Evolutionary conservation across 1,140 invertebrate genomes (phyloP), one percentile per base, ranked within the genome.

Genomic region (Atta cephalotes): DNA sequence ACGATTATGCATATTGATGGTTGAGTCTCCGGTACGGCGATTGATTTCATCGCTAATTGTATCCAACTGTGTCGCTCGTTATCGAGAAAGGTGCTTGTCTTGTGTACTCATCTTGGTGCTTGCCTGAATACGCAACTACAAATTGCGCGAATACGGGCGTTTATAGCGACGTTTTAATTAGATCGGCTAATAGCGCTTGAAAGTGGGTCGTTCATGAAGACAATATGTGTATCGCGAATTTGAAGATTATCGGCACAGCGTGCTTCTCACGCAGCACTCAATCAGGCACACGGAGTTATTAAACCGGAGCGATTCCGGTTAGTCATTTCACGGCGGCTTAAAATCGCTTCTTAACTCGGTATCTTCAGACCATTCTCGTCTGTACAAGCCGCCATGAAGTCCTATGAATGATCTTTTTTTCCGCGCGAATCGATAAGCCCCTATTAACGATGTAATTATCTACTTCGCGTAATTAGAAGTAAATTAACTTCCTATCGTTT

Each of bases 1-100:
- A 71, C 88, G 89, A 92, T 92, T 93, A 92, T 91, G 90, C 90
- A 92, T 93, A 93, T 91, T 91, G 91, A 92, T 91, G 91, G 87
- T 79, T 81, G 53, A 39, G 18, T 74, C 58, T 60, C 85, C 85
- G 84, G 62, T 35, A 65, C 56, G 74, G 51, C 90, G 92, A 92
- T 92, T 92, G 90, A 92, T 92, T 92, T 88, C 80, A 88, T 86
- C 78, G 89, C 90, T 93, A 93, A 93, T 92, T 92, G 91, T 92
- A 87, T 81, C 82, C 89, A 93, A 92, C 88, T 86, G 86, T 86
- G 82, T 78, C 58, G 49, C 90, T 91, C 76, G 86, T 91, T 92
- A 90, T 91, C 87, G 71, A 70, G 68, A 65, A 63, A 45, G 68
- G 16, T 84, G 72, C 28, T 9, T 7, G n/a, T 51, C 35, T 70